These are phyloP conservation scores for Saturnia japonica DNA, from an alignment of 2,888 invertebrate species.

Conservation along the genomic window DNA sequence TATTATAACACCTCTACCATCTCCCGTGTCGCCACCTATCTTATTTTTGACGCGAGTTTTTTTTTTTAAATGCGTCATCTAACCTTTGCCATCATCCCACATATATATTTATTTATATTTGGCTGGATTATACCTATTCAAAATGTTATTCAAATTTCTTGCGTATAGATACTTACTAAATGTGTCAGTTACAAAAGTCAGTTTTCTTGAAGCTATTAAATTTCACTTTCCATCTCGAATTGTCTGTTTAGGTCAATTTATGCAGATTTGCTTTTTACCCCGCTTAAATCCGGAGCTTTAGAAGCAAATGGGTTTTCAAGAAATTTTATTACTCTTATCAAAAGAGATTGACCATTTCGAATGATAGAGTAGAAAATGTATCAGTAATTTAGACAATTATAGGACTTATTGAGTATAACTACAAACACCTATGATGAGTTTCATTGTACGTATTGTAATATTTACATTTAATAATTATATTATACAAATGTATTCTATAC, in stretches of 20 bases:
- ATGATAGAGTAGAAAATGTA: background rate
- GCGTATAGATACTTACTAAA: slow-evolving; percentile 7
- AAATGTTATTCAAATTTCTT: background rate
- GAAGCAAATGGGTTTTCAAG: background rate
- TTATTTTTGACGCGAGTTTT: no score
- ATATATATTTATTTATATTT: background rate
- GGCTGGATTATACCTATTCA: background rate
- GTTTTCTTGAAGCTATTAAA: slow-evolving; percentile 21
- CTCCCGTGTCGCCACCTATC: no score
- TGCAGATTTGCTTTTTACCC: slow-evolving; percentile 5
- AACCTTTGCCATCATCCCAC: no score
- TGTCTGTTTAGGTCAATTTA: slow-evolving; percentile 7
- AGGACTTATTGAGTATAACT: background rate
- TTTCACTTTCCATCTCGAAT: background rate
- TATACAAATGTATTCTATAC: no score
- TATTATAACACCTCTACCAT: no score
- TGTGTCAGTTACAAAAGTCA: slow-evolving; percentile 24
- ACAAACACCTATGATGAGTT: no score
- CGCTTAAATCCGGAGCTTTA: slow-evolving; percentile 8
- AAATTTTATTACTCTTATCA: slow-evolving; percentile 4
- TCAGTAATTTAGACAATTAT: background rate
- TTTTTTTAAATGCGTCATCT: no score
- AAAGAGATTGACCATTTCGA: slow-evolving; percentile 1
- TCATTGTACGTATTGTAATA: no score
- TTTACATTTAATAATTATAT: no score